phyloP scores from a whole-genome alignment of 2,113 vertebrate genomes.

The Conger conger region DNA sequence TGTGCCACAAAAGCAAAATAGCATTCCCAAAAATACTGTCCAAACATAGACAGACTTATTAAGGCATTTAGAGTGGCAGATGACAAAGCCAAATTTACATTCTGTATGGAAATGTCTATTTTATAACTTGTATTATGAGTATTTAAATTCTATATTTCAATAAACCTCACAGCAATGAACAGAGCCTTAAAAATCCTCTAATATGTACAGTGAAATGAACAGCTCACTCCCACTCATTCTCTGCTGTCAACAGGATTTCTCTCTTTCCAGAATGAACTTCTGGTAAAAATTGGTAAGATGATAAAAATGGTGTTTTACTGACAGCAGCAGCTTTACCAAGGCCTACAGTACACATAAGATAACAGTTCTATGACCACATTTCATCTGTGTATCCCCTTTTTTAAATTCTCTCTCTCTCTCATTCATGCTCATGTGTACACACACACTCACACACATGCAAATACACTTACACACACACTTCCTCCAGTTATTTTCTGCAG shows the following conservation, averaged over 20 bases:
- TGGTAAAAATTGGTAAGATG: not conserved
- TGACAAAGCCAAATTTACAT: not conserved
- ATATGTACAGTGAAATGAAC: not conserved
- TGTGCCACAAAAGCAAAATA: conserved; percentile 2
- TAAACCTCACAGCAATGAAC: not conserved
- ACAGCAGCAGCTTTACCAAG: not conserved
- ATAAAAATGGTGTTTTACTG: not conserved
- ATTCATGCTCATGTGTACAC: conserved; percentile 16
- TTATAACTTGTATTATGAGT: not conserved
- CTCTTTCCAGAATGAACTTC: not conserved
- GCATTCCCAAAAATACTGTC: not conserved
- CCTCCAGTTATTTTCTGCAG: conserved; percentile 37
- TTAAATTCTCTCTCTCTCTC: conserved; percentile 26
- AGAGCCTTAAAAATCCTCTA: not conserved
- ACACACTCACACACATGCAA: conserved; percentile 22
- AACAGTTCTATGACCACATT: not conserved
- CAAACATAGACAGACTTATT: not conserved
- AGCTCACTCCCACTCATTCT: not conserved
- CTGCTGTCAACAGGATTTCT: not conserved
- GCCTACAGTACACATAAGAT: not conserved
- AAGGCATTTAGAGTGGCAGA: not conserved
- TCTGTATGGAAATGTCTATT: not conserved
- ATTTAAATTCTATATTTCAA: conserved; percentile 1
- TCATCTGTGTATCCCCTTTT: conserved; percentile 16
- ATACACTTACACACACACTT: conserved; percentile 33